Percentiles rank a stretch among this genome's conserved stretches.
phyloP scores from a whole-genome alignment of 2,888 invertebrate species.

The Carpatolechia fugitivella region DNA sequence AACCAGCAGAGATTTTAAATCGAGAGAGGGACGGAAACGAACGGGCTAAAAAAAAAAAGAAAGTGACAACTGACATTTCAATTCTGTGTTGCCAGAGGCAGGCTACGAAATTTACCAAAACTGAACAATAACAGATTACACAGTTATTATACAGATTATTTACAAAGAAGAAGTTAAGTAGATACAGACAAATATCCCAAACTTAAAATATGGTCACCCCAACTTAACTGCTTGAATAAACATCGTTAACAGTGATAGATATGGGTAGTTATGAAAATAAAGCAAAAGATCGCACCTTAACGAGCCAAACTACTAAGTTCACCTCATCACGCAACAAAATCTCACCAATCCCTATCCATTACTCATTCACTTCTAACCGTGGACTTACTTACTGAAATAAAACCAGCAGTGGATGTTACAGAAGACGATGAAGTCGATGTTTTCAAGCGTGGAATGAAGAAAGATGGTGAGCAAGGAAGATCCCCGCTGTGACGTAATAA shows the following conservation, averaged over 20 bases:
- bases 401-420: conserved; percentile 27
- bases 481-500: conserved; percentile 76
- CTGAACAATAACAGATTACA: no score
- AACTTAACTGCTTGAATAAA: conserved; percentile 72
- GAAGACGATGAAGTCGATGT: not conserved
- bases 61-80: no score
- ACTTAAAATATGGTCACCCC: conserved; percentile 37
- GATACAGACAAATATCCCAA: no score
- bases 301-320: conserved; percentile 52
- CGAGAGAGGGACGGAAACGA: no score
- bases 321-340: conserved; percentile 14
- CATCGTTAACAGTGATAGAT: conserved; percentile 80
- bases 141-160: no score
- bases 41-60: no score
- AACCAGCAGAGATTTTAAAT: no score
- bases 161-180: no score
- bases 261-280: conserved; percentile 77
- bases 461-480: conserved; percentile 51
- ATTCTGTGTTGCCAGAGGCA: no score
- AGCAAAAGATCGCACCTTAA: conserved; percentile 67
- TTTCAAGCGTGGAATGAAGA: conserved; percentile 1
- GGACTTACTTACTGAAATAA: no score
- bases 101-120: no score
- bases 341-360: conserved; percentile 31
- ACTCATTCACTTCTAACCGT: conserved; percentile 15